Percentiles rank a stretch among this genome's conserved stretches.
These are phyloP conservation scores for Thalpophila matura DNA, from an alignment of 2,888 invertebrate species.

Conservation along the genomic window DNA sequence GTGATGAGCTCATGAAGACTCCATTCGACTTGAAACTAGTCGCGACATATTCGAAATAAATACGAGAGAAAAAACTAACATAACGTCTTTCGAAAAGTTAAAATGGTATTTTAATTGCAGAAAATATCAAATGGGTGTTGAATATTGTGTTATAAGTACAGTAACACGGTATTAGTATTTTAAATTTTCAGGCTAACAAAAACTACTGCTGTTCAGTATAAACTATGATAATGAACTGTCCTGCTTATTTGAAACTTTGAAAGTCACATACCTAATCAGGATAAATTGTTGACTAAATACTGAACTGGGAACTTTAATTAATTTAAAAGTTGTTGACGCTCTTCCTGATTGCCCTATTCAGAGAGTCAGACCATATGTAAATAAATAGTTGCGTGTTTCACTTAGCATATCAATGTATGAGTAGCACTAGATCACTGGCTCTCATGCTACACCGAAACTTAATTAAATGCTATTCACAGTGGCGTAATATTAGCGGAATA, in stretches of 20 bases:
- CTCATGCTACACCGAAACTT: neutral
- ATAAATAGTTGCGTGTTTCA: conserved; percentile 12
- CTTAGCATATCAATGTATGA: no score
- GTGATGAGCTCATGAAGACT: no score
- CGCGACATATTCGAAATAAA: no score
- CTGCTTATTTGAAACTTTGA: conserved; percentile 14
- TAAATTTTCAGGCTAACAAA: no score
- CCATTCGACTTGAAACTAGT: no score
- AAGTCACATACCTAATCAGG: neutral
- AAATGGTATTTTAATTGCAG: neutral
- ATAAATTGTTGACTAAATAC: neutral
- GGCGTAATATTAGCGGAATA: neutral
- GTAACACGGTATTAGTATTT: no score
- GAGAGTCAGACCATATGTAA: neutral
- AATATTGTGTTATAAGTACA: no score
- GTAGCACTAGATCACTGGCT: neutral
- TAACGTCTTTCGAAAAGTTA: no score
- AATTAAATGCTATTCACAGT: neutral
- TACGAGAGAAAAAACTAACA: no score
- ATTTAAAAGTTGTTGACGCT: conserved; percentile 1
- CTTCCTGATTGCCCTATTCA: conserved; percentile 21
- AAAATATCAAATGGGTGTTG: no score
- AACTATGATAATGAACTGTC: conserved; percentile 20
- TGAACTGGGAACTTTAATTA: conserved; percentile 17
- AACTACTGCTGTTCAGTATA: conserved; percentile 1